Percentiles rank a stretch among this genome's conserved stretches.
Evolutionary conservation across 2,888 invertebrate species (phyloP).

Genomic region (Caenorhabditis angaria): DNA sequence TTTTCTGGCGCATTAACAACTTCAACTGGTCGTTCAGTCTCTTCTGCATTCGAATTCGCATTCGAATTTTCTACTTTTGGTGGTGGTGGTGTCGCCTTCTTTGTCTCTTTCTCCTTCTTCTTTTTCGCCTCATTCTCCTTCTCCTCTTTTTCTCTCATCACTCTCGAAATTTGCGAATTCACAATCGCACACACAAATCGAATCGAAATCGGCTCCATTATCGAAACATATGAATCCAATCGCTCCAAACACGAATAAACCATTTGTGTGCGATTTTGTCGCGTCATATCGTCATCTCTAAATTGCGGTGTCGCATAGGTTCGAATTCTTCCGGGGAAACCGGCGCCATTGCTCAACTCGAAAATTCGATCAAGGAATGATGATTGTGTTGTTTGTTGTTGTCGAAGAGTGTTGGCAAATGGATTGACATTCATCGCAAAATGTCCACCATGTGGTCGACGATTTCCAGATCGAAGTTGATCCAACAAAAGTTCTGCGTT

Average conservation of each 20-base stretch:
- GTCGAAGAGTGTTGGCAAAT: too few relatives aligned
- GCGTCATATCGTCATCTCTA: conserved; percentile 19
- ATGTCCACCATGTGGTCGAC: background rate
- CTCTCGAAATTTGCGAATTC: conserved; percentile 22
- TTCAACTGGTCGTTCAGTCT: background rate
- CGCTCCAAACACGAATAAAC: conserved; percentile 52
- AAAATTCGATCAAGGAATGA: conserved; percentile 5
- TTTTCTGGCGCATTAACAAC: conserved; percentile 24
- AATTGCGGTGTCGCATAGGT: conserved; percentile 9
- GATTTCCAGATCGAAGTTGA: background rate
- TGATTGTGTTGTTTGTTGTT: background rate
- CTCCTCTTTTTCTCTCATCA: conserved; percentile 24
- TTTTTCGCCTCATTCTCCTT: conserved; percentile 30
- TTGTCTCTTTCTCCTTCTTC: conserved; percentile 12
- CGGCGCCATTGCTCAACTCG: background rate
- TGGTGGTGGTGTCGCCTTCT: conserved; percentile 2
- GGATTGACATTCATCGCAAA: background rate
- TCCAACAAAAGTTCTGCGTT: background rate
- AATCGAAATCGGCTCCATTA: conserved; percentile 51
- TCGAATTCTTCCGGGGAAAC: background rate
- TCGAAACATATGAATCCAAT: conserved; percentile 34
- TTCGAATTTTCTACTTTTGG: too few relatives aligned
- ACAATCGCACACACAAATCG: conserved; percentile 46
- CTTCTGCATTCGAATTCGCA: too few relatives aligned
- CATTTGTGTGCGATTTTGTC: conserved; percentile 27